Evolutionary conservation across 92 coral and sea anemone species (phyloP), one percentile per base, ranked within the genome.

Genomic region (Montipora capitata): DNA sequence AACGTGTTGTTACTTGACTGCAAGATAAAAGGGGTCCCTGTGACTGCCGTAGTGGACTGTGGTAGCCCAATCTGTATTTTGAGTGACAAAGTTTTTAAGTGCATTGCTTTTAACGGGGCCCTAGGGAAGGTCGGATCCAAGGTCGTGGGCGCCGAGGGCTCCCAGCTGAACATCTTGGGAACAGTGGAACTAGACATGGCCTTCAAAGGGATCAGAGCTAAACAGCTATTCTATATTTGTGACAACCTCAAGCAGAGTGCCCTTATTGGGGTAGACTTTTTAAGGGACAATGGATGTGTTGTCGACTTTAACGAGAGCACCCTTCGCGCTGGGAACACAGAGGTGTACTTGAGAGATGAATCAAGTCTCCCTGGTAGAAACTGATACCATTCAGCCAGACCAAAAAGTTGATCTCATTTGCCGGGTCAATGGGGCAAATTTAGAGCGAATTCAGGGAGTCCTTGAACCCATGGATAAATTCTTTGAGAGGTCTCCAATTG

Each of bases 61-160:
- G 89, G 89, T 39, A 85, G 83, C 15, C 89, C 83, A 14, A 85
- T 10, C 48, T 65, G 83, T 18, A 48, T 85, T 27, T 35, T 76
- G 54, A 76, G 68, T 61, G 58, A 27, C 35, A 44, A 41, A 12
- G 74, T 49, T 3, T 84, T 74, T 45, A 74, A 68, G 15, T 6
- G 13, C 11, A 74, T 76, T 61, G 82, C 75, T 27, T 40, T 63
- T 44, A 40, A 48, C 7, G 89, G 11, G 15, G 39, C 49, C 76
- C 68, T 75, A 35, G 83, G 73, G 59, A 72, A 77, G 63, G 89
- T 76, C 83, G 35, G 11, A 7, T 40, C 76, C 89, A 85, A 38
- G 89, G 63, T 85, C 48, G 83, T 85, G 89, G 83, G 83, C 13
- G 83, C 83, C 2, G 89, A 85, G 61, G 89, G 89, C 12, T 66